Evolutionary conservation across 2,113 vertebrate species (phyloP).

Genomic region (Oncorhynchus clarkii): DNA sequence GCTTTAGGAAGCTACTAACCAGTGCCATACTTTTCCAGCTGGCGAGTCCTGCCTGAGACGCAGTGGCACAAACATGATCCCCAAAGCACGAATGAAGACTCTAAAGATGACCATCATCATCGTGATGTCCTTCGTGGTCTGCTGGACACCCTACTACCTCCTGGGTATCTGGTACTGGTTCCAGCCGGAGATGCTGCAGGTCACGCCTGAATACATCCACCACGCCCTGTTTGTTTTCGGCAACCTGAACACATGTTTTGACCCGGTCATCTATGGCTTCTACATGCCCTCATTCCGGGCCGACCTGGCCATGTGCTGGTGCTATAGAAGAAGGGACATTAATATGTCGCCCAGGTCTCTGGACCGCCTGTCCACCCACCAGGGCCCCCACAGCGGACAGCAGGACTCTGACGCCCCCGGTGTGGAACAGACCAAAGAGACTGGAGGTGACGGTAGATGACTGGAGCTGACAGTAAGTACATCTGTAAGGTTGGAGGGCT

Average conservation of each 20-base stretch:
- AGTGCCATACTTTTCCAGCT: constrained; percentile 43
- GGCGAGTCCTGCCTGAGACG: constrained; percentile 72
- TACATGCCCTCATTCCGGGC: constrained; percentile 85
- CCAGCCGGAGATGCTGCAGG: constrained; percentile 78
- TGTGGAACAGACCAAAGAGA: constrained; percentile 24
- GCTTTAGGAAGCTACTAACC: neutral
- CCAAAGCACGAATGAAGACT: constrained; percentile 86
- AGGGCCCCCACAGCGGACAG: constrained; percentile 34
- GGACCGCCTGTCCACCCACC: constrained; percentile 34
- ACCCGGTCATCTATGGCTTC: constrained; percentile 85
- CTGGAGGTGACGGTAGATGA: neutral
- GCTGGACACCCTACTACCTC: constrained; percentile 90
- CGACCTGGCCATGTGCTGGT: constrained; percentile 72
- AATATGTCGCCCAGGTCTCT: constrained; percentile 28
- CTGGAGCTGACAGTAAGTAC: too few species aligned
- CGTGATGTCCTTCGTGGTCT: constrained; percentile 83
- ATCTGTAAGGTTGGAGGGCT: neutral
- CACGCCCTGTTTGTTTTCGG: constrained; percentile 86
- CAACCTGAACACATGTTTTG: constrained; percentile 86
- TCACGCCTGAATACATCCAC: constrained; percentile 82
- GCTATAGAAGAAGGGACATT: constrained; percentile 10
- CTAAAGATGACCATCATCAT: constrained; percentile 89
- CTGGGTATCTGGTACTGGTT: constrained; percentile 94
- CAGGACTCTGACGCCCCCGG: constrained; percentile 35
- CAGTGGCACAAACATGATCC: constrained; percentile 78